Conservation (phyloP, 2,113 vertebrate species). For the Tragelaphus strepsiceros region DNA sequence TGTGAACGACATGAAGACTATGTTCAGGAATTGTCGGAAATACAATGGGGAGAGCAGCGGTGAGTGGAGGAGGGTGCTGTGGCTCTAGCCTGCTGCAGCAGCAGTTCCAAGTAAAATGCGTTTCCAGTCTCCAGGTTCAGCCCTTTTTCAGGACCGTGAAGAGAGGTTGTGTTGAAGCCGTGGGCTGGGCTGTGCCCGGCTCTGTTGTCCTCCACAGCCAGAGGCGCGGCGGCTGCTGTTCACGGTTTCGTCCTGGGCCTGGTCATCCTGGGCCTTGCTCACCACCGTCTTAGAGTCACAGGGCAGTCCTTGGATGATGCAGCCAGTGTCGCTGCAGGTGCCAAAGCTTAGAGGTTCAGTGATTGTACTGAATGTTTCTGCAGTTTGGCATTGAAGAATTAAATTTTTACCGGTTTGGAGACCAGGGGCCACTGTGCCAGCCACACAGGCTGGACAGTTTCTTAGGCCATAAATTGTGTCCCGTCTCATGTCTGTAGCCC, state of each 20-base stretch:
- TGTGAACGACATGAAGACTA: constrained; percentile 94
- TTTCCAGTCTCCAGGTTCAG: neutral
- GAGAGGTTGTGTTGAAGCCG: neutral
- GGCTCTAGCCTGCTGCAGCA: neutral
- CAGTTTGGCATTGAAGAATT: neutral
- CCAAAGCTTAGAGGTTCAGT: neutral
- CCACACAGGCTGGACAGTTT: neutral
- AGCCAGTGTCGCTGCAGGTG: neutral
- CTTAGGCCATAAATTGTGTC: neutral
- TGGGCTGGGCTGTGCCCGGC: neutral
- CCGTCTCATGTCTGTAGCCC: neutral
- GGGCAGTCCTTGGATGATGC: neutral
- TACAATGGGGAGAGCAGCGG: constrained; percentile 98
- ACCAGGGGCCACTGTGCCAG: neutral
- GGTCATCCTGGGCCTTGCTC: neutral
- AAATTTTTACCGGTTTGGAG: neutral
- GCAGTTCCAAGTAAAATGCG: neutral
- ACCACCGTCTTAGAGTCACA: neutral
- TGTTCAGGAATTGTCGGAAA: constrained; percentile 96
- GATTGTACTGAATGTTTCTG: neutral
- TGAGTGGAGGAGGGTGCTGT: constrained; percentile 76
- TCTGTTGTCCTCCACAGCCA: neutral
- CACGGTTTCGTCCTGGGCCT: neutral
- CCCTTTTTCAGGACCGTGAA: neutral
- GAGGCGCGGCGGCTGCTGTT: too few relatives aligned